phyloP scores from a whole-genome alignment of 2,797 vertebrate species.

The Oreonectes daqikongensis region DNA sequence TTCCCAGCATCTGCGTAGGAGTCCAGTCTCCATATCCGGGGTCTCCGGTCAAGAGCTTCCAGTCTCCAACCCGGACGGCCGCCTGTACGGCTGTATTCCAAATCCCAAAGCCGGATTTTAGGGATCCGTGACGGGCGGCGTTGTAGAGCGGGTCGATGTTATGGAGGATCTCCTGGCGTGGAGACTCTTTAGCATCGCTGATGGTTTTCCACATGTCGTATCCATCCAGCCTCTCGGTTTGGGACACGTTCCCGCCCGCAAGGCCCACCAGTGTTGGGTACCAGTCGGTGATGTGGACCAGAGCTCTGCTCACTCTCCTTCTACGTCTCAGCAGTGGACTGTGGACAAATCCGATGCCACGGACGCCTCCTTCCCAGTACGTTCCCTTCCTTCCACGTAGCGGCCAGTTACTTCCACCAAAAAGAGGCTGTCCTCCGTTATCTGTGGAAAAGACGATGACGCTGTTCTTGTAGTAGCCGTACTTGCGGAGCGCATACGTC shows the following conservation, averaged over 20 bases:
- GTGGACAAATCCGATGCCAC: constrained; percentile 93
- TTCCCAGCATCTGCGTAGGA: constrained; percentile 88
- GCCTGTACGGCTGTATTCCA: constrained; percentile 97
- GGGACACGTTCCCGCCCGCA: constrained; percentile 86
- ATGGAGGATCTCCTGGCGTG: constrained; percentile 91
- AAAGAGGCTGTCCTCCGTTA: constrained; percentile 94
- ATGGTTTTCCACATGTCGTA: constrained; percentile 91
- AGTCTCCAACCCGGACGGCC: constrained; percentile 90
- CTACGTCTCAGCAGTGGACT: constrained; percentile 89
- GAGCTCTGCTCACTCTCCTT: constrained; percentile 83
- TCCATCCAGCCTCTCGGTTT: constrained; percentile 83
- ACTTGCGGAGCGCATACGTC: constrained; percentile 92
- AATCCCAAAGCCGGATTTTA: constrained; percentile 85
- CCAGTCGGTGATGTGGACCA: constrained; percentile 98
- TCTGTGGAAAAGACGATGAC: constrained; percentile 94
- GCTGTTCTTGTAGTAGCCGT: constrained; percentile 93
- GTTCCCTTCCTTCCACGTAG: constrained; percentile 95
- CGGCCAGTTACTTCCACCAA: constrained; percentile 96
- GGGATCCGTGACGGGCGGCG: constrained; percentile 84
- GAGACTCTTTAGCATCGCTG: constrained; percentile 90
- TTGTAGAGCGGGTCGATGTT: constrained; percentile 97
- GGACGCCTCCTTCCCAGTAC: constrained; percentile 95
- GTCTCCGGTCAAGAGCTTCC: constrained; percentile 95
- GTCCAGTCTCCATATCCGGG: constrained; percentile 97
- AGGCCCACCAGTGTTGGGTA: constrained; percentile 91